Conservation (phyloP, 2,113 vertebrate genomes). For the Acinonyx jubatus region DNA sequence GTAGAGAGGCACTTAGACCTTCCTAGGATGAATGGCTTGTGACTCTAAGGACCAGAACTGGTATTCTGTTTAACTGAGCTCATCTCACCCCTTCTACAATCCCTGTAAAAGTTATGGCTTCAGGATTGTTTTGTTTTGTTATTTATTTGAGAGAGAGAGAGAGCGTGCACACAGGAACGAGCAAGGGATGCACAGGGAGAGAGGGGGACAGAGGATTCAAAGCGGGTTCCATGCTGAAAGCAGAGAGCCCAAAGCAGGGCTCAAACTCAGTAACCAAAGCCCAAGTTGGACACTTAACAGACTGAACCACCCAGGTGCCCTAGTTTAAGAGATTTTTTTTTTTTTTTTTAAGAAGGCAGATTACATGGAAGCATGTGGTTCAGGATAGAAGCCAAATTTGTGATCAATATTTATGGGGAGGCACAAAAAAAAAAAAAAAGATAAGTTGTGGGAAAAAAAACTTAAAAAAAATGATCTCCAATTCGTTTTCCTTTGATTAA, state of each 20-base stretch:
- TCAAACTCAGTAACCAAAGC: no score
- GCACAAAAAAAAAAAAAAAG: neutral
- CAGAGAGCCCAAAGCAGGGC: no score
- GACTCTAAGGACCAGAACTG: neutral
- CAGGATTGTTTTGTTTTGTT: no score
- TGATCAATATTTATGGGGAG: neutral
- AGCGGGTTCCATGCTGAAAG: no score
- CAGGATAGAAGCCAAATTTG: neutral
- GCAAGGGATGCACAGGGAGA: no score
- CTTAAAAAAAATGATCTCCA: neutral
- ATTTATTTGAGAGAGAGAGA: no score
- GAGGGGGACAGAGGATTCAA: no score
- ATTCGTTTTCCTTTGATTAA: neutral
- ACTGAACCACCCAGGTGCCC: no score
- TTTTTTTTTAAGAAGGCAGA: neutral
- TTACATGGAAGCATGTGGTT: neutral
- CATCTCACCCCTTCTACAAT: neutral
- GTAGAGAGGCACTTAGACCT: neutral
- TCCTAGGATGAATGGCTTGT: neutral
- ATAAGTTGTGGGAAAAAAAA: neutral
- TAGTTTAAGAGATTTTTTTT: neutral
- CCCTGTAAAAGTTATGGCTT: neutral
- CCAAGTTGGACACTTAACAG: no score
- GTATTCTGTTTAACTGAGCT: neutral
- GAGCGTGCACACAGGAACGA: no score